Conservation (phyloP, 2,113 vertebrate species). For the Coreoperca whiteheadi region DNA sequence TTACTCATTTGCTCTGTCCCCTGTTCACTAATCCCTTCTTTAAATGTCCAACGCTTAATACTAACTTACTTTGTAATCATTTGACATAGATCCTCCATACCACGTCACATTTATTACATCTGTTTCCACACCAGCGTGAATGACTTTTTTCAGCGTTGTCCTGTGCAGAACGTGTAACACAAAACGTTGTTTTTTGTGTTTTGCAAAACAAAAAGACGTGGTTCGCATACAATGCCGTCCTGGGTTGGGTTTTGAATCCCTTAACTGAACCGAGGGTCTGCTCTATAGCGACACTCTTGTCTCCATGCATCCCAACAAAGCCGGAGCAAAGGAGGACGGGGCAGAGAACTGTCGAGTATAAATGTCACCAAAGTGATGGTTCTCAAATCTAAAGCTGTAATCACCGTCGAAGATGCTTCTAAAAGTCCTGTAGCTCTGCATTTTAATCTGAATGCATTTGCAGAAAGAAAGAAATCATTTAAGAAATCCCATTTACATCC, state of each 20-base stretch:
- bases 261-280: not conserved
- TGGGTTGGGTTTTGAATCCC: not conserved
- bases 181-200: not conserved
- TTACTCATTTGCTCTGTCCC: not conserved
- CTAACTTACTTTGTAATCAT: not conserved
- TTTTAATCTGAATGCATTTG: not conserved
- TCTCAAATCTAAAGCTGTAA: not conserved
- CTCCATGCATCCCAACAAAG: not conserved
- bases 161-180: not conserved
- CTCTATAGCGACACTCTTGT: not conserved
- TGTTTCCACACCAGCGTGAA: too few relatives aligned
- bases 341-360: not conserved
- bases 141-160: not conserved
- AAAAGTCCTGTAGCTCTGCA: not conserved
- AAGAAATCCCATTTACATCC: not conserved
- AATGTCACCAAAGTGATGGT: not conserved
- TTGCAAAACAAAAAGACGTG: not conserved
- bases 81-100: not conserved
- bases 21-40: not conserved
- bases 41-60: not conserved
- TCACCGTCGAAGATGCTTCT: not conserved
- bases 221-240: not conserved
- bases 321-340: not conserved
- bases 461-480: not conserved
- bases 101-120: not conserved